phyloP scores from a whole-genome alignment of 2,113 vertebrate species.

The Epinephelus moara region DNA sequence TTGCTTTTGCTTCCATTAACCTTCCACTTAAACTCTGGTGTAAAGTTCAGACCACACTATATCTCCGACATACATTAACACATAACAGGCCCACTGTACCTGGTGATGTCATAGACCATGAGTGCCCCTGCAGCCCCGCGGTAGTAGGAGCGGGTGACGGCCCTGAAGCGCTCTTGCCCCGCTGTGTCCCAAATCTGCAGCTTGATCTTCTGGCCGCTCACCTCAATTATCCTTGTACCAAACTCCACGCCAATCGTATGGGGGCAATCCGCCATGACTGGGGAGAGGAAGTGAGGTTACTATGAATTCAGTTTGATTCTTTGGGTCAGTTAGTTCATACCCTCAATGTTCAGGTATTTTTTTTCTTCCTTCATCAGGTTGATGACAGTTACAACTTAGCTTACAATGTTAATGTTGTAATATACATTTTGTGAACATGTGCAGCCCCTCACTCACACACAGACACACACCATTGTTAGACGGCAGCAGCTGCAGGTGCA shows the following conservation, averaged over 20 bases:
- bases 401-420: not conserved
- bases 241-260: slow-evolving; percentile 99
- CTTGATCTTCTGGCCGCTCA: slow-evolving; percentile 99
- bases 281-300: not conserved
- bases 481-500: slow-evolving; percentile 47
- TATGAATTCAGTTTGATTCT: not conserved
- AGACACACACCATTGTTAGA: not conserved
- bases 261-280: slow-evolving; percentile 99
- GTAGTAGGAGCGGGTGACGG: slow-evolving; percentile 99
- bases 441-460: not conserved
- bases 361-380: not conserved
- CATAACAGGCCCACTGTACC: slow-evolving; percentile 77
- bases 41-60: not conserved
- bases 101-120: slow-evolving; percentile 99
- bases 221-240: slow-evolving; percentile 98
- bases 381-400: not conserved
- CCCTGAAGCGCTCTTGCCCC: slow-evolving; percentile 97
- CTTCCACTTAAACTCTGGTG: not conserved
- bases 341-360: not conserved
- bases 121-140: slow-evolving; percentile 97
- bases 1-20: not conserved
- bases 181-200: slow-evolving; percentile 99
- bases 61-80: not conserved
- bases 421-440: not conserved
- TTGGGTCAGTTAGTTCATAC: not conserved